Evolutionary conservation across 2,888 invertebrate genomes (phyloP).

Genomic region (Melitaea athalia): DNA sequence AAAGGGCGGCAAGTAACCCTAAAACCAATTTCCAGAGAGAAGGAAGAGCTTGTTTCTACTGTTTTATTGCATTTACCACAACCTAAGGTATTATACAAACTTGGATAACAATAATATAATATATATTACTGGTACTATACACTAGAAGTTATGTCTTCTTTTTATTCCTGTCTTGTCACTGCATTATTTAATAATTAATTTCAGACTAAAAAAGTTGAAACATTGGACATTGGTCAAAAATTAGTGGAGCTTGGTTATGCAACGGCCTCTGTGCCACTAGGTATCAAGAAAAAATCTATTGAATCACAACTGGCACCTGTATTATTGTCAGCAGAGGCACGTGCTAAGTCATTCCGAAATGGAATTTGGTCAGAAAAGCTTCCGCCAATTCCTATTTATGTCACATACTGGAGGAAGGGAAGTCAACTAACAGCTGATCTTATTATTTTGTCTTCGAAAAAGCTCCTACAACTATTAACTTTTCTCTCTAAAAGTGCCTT

Average conservation of each 20-base stretch:
- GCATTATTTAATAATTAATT: slow-evolving; percentile 29
- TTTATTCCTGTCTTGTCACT: too few relatives aligned
- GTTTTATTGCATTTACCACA: slow-evolving; percentile 73
- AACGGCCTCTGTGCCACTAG: slow-evolving; percentile 61
- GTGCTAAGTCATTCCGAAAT: slow-evolving; percentile 65
- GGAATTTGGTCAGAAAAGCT: slow-evolving; percentile 76
- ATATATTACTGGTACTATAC: too few relatives aligned
- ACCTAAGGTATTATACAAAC: slow-evolving; percentile 54
- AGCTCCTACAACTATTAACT: slow-evolving; percentile 52
- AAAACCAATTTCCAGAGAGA: slow-evolving; percentile 71
- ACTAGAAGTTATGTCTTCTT: too few relatives aligned
- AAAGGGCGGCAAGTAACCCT: slow-evolving; percentile 73
- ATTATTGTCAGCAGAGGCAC: slow-evolving; percentile 67
- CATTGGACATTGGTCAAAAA: slow-evolving; percentile 71
- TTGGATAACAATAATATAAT: too few relatives aligned
- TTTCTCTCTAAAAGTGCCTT: slow-evolving; percentile 59
- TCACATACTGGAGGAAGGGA: slow-evolving; percentile 69
- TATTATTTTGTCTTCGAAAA: slow-evolving; percentile 52
- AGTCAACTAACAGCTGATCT: slow-evolving; percentile 52
- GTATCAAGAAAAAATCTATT: slow-evolving; percentile 64
- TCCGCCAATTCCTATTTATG: slow-evolving; percentile 66
- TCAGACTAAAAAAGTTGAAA: slow-evolving; percentile 70
- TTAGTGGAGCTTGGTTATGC: slow-evolving; percentile 77
- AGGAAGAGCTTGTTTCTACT: slow-evolving; percentile 71
- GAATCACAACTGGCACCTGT: slow-evolving; percentile 67